phyloP scores from a whole-genome alignment of 2,888 invertebrate genomes.

The Mesochorus sp. region DNA sequence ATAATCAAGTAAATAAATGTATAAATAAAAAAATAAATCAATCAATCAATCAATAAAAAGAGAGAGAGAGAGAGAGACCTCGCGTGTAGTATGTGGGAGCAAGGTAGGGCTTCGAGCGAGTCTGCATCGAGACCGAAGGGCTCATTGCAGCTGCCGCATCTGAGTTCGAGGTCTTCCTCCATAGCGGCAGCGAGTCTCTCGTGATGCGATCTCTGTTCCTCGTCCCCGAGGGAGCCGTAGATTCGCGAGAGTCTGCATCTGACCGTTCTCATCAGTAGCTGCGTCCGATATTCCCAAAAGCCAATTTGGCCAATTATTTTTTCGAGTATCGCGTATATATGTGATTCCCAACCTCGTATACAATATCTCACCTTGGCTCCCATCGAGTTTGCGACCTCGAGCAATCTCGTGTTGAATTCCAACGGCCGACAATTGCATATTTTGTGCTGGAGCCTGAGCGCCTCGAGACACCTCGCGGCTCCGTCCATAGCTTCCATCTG shows the following conservation, averaged over 20 bases:
- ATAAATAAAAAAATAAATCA: no score
- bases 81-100: slow-evolving; percentile 93
- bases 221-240: slow-evolving; percentile 92
- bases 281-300: no score
- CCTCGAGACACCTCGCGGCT: slow-evolving; percentile 91
- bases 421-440: slow-evolving; percentile 94
- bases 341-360: no score
- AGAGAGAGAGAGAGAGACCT: slow-evolving; percentile 83
- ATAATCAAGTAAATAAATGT: no score
- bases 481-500: slow-evolving; percentile 97
- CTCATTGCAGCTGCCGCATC: slow-evolving; percentile 92
- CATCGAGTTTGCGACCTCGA: slow-evolving; percentile 92
- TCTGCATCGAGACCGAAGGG: slow-evolving; percentile 89
- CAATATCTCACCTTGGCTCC: slow-evolving; percentile 89
- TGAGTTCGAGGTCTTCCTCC: slow-evolving; percentile 88
- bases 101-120: slow-evolving; percentile 91
- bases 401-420: slow-evolving; percentile 91
- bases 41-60: no score
- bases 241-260: slow-evolving; percentile 91
- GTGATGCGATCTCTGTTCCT: slow-evolving; percentile 90
- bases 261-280: slow-evolving; percentile 91
- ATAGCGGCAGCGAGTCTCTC: slow-evolving; percentile 87
- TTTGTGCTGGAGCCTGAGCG: slow-evolving; percentile 89
- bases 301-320: no score
- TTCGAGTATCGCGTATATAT: no score